A percentile compares a stretch with the other conserved stretches of the same genome.
Conservation (phyloP, 2,888 invertebrate species). For the Drosophila kanekoi region DNA sequence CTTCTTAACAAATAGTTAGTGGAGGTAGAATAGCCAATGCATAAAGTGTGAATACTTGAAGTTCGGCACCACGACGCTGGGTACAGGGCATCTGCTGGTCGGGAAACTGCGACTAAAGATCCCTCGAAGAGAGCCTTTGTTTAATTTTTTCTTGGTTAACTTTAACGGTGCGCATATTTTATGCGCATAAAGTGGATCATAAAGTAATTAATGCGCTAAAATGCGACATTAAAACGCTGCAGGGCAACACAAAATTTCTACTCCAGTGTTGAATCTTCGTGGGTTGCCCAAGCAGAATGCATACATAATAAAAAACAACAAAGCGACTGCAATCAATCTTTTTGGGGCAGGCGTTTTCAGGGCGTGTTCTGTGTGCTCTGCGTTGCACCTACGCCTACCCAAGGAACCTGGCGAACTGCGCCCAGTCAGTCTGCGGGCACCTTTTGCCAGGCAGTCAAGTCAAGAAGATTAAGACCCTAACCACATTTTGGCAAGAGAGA, state of each 20-base stretch:
- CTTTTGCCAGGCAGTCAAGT: slow-evolving; percentile 27
- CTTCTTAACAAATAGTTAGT: too few relatives aligned
- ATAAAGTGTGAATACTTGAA: too few relatives aligned
- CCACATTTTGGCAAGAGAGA: slow-evolving; percentile 35
- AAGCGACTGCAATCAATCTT: slow-evolving; percentile 73
- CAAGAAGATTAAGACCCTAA: slow-evolving; percentile 75
- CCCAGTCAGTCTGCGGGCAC: slow-evolving; percentile 21
- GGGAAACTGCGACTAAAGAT: too few relatives aligned
- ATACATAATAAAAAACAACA: slow-evolving; percentile 41
- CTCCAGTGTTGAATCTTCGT: slow-evolving; percentile 59
- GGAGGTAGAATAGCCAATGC: too few relatives aligned
- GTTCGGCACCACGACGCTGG: too few relatives aligned
- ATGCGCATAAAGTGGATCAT: slow-evolving; percentile 78
- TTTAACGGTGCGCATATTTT: slow-evolving; percentile 63
- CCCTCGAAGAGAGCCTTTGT: too few relatives aligned
- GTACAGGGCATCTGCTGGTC: too few relatives aligned
- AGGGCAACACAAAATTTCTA: slow-evolving; percentile 68
- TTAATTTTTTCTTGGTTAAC: too few relatives aligned
- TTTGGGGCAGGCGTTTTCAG: slow-evolving; percentile 62
- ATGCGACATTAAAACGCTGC: slow-evolving; percentile 82
- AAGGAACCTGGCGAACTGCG: slow-evolving; percentile 39
- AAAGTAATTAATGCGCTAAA: slow-evolving; percentile 84
- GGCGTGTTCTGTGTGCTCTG: slow-evolving; percentile 78
- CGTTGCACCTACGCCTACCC: slow-evolving; percentile 83
- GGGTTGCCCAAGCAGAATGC: slow-evolving; percentile 52